Base-by-base conservation (phyloP, 1,140 invertebrate genomes). In the Nasonia vitripennis region DNA sequence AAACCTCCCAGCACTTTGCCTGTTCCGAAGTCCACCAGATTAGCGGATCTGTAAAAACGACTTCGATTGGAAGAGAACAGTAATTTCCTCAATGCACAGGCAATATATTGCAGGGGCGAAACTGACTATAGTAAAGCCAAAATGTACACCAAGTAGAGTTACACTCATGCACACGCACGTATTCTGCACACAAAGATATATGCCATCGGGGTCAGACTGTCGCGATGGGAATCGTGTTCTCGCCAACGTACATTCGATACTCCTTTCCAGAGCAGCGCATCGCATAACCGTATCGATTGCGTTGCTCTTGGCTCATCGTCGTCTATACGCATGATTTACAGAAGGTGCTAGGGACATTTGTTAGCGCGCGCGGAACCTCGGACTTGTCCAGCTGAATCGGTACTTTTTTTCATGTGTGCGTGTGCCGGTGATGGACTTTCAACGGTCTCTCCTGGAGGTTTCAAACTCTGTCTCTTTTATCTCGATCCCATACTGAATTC, bases 361-460 rank as follows among this genome's bases (percentile, higher is more conserved):
- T 62, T 27, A 1, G 14, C 55, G 14, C 17, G 14, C 17, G 17
- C 1, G 20, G 55, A 10, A 45, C 73, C 73, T 75, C 73, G 73
- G 73, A 75, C 73, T 75, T 75, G 73, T 75, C 73, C 73, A 75
- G 73, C 37, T 45, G 37, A 75, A 71, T 71, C 62, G n/a, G n/a
- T 67, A 37, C 34, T 17, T 7, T 17, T 67, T 67, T 71, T 34
- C 10, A 71, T n/a, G 2, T 71, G 27, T 71, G 70, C 70, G 70
- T 62, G 55, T 62, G 55, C 55, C 3, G 55, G 55, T 55, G 9
- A 55, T 37, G 1, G 55, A 62, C 17, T n/a, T 62, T 62, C 12
- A 62, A 62, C n/a, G 5, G 55, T 20, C 17, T 17, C 55, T 62
- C 17, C 6, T n/a, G 20, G 55, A 62, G 20, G 17, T 62, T 20